Conservation (phyloP, 2,888 invertebrate species). For the Drosophila incognita region DNA sequence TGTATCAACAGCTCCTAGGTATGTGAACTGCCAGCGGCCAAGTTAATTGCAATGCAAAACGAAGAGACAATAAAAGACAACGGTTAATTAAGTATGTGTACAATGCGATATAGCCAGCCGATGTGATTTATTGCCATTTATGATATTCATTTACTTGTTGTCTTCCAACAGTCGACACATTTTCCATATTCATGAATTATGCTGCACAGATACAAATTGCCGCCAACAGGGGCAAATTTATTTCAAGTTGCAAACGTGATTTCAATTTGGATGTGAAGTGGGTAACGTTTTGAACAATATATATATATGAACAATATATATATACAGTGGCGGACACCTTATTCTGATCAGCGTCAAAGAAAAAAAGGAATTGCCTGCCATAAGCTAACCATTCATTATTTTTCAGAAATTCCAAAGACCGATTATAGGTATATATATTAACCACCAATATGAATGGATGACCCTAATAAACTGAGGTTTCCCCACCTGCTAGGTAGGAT, state of each 20-base stretch:
- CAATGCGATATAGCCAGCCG: slow-evolving; percentile 11
- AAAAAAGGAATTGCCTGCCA: too few species aligned
- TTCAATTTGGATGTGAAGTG: background rate
- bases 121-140: slow-evolving; percentile 47
- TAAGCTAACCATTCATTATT: too few species aligned
- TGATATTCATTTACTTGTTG: background rate
- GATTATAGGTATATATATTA: too few species aligned
- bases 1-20: slow-evolving; percentile 33
- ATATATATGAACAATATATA: too few species aligned
- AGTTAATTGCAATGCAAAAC: slow-evolving; percentile 47
- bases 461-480: too few species aligned
- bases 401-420: too few species aligned
- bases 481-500: too few species aligned
- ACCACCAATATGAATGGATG: too few species aligned
- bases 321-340: too few species aligned
- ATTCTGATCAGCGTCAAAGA: too few species aligned
- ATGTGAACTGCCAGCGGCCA: slow-evolving; percentile 1
- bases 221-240: background rate
- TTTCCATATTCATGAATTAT: background rate
- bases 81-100: slow-evolving; percentile 49
- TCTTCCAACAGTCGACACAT: background rate
- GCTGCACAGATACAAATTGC: background rate
- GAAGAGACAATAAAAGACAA: slow-evolving; percentile 46
- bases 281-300: background rate
- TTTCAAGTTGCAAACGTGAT: background rate